Conservation (phyloP, 2,113 vertebrate genomes). For the Laticauda laticaudata region DNA sequence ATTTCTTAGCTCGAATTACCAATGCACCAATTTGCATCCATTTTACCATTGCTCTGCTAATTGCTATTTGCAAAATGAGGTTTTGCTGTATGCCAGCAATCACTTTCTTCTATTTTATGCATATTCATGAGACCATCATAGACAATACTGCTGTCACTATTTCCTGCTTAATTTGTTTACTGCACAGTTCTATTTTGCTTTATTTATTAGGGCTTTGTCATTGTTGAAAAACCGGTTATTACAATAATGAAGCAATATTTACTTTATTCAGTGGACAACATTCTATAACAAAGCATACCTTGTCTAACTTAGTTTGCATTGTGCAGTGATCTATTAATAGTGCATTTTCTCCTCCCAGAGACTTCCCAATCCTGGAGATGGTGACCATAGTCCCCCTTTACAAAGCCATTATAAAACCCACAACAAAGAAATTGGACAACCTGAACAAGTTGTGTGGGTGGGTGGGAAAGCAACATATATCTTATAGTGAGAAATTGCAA, state of each 20-base stretch:
- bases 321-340: conserved; percentile 1
- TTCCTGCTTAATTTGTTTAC: conserved; percentile 50
- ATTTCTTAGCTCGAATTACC: conserved; percentile 41
- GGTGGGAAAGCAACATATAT: not conserved
- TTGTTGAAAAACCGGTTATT: conserved; percentile 1
- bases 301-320: not conserved
- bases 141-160: conserved; percentile 20
- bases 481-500: not conserved
- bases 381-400: not conserved
- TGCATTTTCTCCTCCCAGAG: not conserved
- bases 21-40: conserved; percentile 36
- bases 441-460: not conserved
- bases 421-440: not conserved
- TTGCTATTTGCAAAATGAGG: conserved; percentile 51
- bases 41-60: conserved; percentile 49
- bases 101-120: conserved; percentile 38
- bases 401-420: not conserved
- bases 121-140: conserved; percentile 57
- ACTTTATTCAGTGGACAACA: not conserved
- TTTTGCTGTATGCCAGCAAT: conserved; percentile 33
- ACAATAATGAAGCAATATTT: not conserved
- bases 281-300: conserved; percentile 23
- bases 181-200: conserved; percentile 38
- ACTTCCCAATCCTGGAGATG: not conserved
- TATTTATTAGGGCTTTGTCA: conserved; percentile 28